A percentile compares a stretch with the other conserved stretches of the same genome.
Evolutionary conservation across 1,140 invertebrate genomes (phyloP).

Genomic region (Drosophila littoralis): DNA sequence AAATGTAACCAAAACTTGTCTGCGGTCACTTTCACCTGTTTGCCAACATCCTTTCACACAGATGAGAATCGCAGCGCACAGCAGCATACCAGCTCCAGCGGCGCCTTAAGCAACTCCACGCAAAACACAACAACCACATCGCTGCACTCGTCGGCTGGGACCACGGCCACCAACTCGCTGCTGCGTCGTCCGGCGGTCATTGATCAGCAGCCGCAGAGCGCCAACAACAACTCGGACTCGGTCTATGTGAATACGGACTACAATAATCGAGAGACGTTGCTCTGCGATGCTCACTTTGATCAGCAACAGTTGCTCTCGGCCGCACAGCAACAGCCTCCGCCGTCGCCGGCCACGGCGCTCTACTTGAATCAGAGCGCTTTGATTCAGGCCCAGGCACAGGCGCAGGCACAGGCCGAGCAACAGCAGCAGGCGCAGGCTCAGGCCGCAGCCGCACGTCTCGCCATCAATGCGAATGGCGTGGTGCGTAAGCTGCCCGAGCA

Average conservation of each 20-base stretch:
- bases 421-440: constrained; percentile 18
- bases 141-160: constrained; percentile 71
- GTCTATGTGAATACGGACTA: constrained; percentile 80
- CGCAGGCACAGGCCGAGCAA: constrained; percentile 24
- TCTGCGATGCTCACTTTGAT: constrained; percentile 72
- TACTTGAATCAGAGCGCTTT: constrained; percentile 76
- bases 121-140: constrained; percentile 78
- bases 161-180: constrained; percentile 26
- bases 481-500: constrained; percentile 82
- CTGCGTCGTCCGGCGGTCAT: constrained; percentile 62
- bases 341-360: constrained; percentile 69
- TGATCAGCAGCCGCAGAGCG: constrained; percentile 62
- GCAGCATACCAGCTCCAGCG: constrained; percentile 71
- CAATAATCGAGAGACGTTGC: constrained; percentile 70
- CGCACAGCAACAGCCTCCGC: constrained; percentile 69
- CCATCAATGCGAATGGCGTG: constrained; percentile 71
- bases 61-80: constrained; percentile 71
- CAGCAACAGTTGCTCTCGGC: constrained; percentile 67
- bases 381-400: constrained; percentile 64
- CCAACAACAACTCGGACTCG: constrained; percentile 72
- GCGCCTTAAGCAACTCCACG: constrained; percentile 74
- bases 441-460: constrained; percentile 49
- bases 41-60: constrained; percentile 26
- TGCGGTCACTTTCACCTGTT: constrained; percentile 13
- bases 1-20: constrained; percentile 14